These are phyloP conservation scores for Peribatodes rhomboidaria DNA, from an alignment of 2,888 invertebrate species.

Conservation along the genomic window DNA sequence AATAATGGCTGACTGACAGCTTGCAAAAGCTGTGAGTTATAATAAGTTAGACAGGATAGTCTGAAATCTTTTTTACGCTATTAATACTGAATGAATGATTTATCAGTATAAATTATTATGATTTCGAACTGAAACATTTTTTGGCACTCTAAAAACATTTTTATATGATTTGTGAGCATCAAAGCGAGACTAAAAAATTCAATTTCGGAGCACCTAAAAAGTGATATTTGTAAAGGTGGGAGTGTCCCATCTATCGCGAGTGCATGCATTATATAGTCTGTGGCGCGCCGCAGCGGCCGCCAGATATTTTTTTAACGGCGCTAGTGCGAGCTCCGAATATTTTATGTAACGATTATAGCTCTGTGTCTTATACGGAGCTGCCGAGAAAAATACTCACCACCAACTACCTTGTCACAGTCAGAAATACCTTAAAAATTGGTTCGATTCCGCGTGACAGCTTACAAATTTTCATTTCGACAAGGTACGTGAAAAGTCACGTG, in stretches of 20 bases:
- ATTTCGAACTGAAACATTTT: too few species aligned
- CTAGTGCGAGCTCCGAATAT: slow-evolving; percentile 42
- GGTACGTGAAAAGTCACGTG: slow-evolving; percentile 5
- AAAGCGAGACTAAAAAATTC: too few species aligned
- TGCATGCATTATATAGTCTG: slow-evolving; percentile 29
- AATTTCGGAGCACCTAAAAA: not conserved
- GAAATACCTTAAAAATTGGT: not conserved
- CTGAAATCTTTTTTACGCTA: too few species aligned
- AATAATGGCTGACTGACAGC: too few species aligned
- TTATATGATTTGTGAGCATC: too few species aligned
- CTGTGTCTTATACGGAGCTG: slow-evolving; percentile 19
- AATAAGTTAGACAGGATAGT: too few species aligned
- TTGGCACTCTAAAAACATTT: too few species aligned
- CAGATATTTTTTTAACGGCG: slow-evolving; percentile 39
- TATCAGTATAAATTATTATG: too few species aligned
- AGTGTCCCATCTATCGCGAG: slow-evolving; percentile 31
- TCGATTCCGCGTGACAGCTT: slow-evolving; percentile 5
- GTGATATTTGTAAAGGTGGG: not conserved
- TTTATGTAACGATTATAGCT: slow-evolving; percentile 49
- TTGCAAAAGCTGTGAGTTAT: too few species aligned
- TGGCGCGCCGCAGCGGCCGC: slow-evolving; percentile 35
- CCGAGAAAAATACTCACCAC: slow-evolving; percentile 24
- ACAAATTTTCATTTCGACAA: slow-evolving; percentile 7
- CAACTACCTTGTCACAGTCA: not conserved
- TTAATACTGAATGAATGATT: too few species aligned